A percentile compares a stretch with the other conserved stretches of the same genome.
Conservation (phyloP, 1,140 invertebrate species). For the Drosophila repleta region DNA sequence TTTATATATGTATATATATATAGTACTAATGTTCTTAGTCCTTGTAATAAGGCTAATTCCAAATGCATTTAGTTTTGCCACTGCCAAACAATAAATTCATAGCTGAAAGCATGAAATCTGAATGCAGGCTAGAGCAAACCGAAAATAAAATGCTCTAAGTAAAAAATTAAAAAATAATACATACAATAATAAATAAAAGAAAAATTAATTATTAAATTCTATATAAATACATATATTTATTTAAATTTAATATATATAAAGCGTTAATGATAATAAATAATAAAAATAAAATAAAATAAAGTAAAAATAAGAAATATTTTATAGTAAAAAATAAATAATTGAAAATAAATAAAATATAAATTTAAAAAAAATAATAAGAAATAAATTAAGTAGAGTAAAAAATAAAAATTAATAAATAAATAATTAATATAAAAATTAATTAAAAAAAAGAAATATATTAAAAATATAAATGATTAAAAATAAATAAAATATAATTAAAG, state of each 20-base stretch:
- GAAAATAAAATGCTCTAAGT: slow-evolving; percentile 2
- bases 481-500: too few species aligned
- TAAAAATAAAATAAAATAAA: too few species aligned
- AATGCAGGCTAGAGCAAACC: background rate
- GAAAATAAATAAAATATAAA: too few species aligned
- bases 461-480: too few species aligned
- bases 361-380: too few species aligned
- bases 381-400: too few species aligned
- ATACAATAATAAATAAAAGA: background rate
- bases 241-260: background rate
- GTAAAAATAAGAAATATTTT: too few species aligned
- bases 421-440: too few species aligned
- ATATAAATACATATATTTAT: background rate
- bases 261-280: background rate
- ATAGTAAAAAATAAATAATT: too few species aligned
- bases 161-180: background rate
- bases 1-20: slow-evolving; percentile 24
- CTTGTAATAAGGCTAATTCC: slow-evolving; percentile 61
- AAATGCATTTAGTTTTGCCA: slow-evolving; percentile 42
- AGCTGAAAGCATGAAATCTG: slow-evolving; percentile 7
- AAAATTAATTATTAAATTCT: background rate
- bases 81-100: slow-evolving; percentile 22
- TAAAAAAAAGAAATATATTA: too few species aligned
- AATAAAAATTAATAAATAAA: too few species aligned
- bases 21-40: slow-evolving; percentile 44